Evolutionary conservation across 2,888 invertebrate genomes (phyloP).

Genomic region (Xestia rhomboidea): DNA sequence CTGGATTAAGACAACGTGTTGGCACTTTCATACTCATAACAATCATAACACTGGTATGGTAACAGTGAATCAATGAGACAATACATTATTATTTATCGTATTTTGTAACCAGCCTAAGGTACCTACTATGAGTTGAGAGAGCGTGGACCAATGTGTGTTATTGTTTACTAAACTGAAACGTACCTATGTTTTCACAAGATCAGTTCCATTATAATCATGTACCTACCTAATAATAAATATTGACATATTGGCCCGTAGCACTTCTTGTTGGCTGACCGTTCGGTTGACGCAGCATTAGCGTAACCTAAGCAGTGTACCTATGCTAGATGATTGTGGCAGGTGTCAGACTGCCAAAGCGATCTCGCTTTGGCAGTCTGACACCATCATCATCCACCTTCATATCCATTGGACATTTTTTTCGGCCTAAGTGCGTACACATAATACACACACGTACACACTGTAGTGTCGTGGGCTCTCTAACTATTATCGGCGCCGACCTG

Average conservation of each 20-base stretch:
- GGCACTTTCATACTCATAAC: not conserved
- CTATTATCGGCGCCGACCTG: too few species aligned
- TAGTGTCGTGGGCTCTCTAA: too few species aligned
- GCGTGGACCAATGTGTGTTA: too few species aligned
- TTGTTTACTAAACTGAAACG: not conserved
- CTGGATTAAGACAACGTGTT: not conserved
- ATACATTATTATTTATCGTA: not conserved
- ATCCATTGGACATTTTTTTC: not conserved
- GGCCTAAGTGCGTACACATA: not conserved
- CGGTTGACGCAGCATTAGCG: not conserved
- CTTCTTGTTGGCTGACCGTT: not conserved
- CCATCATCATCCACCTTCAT: too few species aligned
- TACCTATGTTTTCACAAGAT: slow-evolving; percentile 1
- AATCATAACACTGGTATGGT: not conserved
- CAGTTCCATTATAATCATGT: not conserved
- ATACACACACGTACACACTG: too few species aligned
- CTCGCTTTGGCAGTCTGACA: too few species aligned
- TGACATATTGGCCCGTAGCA: not conserved
- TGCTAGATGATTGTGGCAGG: not conserved
- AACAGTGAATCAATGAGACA: slow-evolving; percentile 8
- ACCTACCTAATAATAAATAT: not conserved
- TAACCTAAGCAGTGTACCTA: not conserved
- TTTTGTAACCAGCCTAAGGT: slow-evolving; percentile 2
- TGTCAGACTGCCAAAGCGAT: not conserved
- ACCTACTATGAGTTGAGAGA: not conserved